Base-by-base conservation (phyloP, 2,888 invertebrate genomes). In the Lottia gigantea region DNA sequence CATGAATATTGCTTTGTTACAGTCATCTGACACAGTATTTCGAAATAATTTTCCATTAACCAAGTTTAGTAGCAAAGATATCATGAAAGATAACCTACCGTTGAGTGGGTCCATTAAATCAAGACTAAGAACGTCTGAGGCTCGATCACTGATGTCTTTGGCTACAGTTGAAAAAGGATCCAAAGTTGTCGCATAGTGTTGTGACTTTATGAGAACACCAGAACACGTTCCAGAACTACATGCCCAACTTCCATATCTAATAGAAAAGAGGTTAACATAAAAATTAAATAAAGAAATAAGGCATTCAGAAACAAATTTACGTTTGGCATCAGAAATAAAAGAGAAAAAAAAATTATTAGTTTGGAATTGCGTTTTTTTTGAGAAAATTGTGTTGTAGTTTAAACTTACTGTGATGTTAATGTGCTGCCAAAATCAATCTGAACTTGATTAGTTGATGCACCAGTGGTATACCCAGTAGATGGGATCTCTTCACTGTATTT, bases 131-230 rank as follows among this genome's bases (percentile, higher is more conserved):
- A 68, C 63, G 46, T 68, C 68, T 14, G 63, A 25, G 0, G 47
- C 46, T 47, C 68, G 62, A 26, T 15, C 23, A 25, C 23, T 63
- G 23, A 26, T 62, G 45, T 68, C 68, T 11, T 40, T 25, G 8
- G 46, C 7, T 46, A 26, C 31, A n/a, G 63, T 68, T 15, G 68
- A 68, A 47, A 46, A 63, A 16, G 68, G 68, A 19, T 68, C 68
- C 11, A 19, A 19, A 26, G 12, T 19, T 16, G 68, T 68, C 12
- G 45, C 31, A 47, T 45, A 45, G n/a, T 25, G 62, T n/a, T 19
- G 40, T 2, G 63, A 25, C 23, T 64, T 31, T 8, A 68, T 62
- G 15, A 45, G 63, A 3, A 68, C 68, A 23, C 68, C 68, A 7
- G 25, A 45, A n/a, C 68, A 68, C 23, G 68, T 68, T 16, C 0